These are phyloP conservation scores for Enteromius trimaculatus DNA, from an alignment of 2,797 vertebrate species.

Conservation along the genomic window DNA sequence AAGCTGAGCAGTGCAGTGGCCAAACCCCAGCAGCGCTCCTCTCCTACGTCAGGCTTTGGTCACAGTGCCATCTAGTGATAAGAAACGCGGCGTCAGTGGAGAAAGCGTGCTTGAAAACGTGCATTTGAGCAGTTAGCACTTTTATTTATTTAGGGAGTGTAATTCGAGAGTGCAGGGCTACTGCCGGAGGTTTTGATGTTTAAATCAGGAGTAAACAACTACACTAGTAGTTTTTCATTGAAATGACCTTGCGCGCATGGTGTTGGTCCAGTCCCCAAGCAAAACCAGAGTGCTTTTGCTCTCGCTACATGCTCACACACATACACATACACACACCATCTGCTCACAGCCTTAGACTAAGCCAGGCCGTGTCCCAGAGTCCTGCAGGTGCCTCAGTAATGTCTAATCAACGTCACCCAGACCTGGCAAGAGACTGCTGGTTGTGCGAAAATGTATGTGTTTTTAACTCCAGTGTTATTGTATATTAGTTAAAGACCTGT, in stretches of 20 bases:
- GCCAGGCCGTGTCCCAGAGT: slow-evolving; percentile 48
- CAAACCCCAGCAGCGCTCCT: slow-evolving; percentile 58
- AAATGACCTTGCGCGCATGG: slow-evolving; percentile 47
- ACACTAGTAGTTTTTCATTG: slow-evolving; percentile 32
- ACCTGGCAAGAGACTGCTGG: slow-evolving; percentile 23
- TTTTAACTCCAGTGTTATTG: slow-evolving; percentile 22
- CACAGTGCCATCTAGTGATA: slow-evolving; percentile 63
- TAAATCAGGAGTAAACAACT: slow-evolving; percentile 15
- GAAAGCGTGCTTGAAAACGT: not conserved
- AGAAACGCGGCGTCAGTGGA: too few species aligned
- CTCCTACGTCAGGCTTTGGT: slow-evolving; percentile 25
- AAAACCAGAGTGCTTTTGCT: slow-evolving; percentile 46
- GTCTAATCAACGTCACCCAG: slow-evolving; percentile 45
- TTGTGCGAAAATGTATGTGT: slow-evolving; percentile 1
- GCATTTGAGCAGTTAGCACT: not conserved
- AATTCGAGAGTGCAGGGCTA: not conserved
- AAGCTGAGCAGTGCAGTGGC: slow-evolving; percentile 66
- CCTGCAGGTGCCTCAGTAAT: slow-evolving; percentile 49
- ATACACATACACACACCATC: slow-evolving; percentile 52
- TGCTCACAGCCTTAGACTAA: slow-evolving; percentile 42
- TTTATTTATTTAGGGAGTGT: slow-evolving; percentile 22
- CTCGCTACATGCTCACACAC: slow-evolving; percentile 30
- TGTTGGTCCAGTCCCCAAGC: slow-evolving; percentile 25
- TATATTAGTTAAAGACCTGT: not conserved
- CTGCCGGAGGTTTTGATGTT: not conserved